Percentiles rank a stretch among this genome's conserved stretches.
Conservation (phyloP, 1,140 invertebrate genomes). For the Ephestia elutella region DNA sequence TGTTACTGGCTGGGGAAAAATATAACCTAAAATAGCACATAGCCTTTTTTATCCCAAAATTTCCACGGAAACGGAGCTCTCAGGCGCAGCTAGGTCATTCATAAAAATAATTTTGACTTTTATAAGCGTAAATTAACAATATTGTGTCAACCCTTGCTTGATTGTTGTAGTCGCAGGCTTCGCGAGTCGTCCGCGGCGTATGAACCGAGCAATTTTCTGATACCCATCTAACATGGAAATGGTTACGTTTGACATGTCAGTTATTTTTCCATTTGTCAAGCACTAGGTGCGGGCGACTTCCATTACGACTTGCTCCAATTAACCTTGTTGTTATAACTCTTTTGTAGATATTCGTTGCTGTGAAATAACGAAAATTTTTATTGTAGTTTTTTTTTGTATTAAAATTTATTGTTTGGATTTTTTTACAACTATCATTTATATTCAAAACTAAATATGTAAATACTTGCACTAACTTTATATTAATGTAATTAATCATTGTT, state of each 20-base stretch:
- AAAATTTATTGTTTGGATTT: too few relatives aligned
- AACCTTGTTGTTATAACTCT: not conserved
- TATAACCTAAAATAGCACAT: too few relatives aligned
- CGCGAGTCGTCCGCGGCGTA: conserved; percentile 50
- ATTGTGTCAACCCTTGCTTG: not conserved
- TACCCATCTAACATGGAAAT: conserved; percentile 59
- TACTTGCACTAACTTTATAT: too few relatives aligned
- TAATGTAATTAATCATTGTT: not conserved
- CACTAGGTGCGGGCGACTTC: conserved; percentile 11
- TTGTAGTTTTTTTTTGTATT: too few relatives aligned
- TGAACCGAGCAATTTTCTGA: conserved; percentile 69
- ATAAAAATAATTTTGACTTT: not conserved
- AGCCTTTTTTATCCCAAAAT: too few relatives aligned
- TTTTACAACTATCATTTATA: too few relatives aligned
- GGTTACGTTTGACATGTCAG: conserved; percentile 61
- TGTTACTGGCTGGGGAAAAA: too few relatives aligned
- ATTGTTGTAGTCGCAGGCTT: conserved; percentile 42
- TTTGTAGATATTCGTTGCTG: not conserved
- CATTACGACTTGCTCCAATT: not conserved
- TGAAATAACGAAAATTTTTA: too few relatives aligned
- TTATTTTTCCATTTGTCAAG: conserved; percentile 67
- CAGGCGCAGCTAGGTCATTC: too few relatives aligned
- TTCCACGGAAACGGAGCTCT: too few relatives aligned
- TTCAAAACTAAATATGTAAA: too few relatives aligned
- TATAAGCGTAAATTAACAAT: not conserved